A percentile compares a stretch with the other conserved stretches of the same genome.
phyloP scores from a whole-genome alignment of 2,113 vertebrate species.

The Pelecanus crispus region DNA sequence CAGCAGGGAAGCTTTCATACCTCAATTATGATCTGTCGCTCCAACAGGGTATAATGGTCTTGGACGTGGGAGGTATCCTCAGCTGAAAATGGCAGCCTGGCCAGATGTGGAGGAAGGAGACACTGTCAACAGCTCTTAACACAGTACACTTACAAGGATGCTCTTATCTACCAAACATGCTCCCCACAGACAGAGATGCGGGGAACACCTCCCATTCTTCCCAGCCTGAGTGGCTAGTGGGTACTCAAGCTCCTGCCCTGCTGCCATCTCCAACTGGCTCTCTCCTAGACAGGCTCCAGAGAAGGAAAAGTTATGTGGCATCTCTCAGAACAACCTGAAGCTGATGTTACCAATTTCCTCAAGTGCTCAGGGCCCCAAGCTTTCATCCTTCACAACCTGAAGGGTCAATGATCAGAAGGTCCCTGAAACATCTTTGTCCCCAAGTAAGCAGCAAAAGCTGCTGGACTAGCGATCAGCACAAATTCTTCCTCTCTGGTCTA shows the following conservation, averaged over 20 bases:
- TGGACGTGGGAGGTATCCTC: constrained; percentile 87
- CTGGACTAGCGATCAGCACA: neutral
- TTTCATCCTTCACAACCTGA: neutral
- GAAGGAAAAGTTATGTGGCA: neutral
- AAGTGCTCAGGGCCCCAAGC: neutral
- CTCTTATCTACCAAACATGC: neutral
- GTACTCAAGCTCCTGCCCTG: neutral
- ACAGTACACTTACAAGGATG: neutral
- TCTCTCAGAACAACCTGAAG: neutral
- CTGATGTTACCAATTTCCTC: neutral
- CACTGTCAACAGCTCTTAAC: neutral
- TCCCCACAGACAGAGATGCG: neutral
- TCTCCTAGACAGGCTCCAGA: neutral
- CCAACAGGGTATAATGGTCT: constrained; percentile 92
- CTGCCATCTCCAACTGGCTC: neutral
- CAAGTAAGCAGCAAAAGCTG: neutral
- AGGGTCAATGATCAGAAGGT: neutral
- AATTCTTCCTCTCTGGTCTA: neutral
- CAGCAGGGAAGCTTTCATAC: constrained; percentile 65
- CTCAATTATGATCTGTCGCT: constrained; percentile 95
- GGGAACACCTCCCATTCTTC: neutral
- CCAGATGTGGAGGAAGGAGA: neutral
- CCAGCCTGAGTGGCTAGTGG: neutral
- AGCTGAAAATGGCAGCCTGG: constrained; percentile 86
- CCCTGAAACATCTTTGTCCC: neutral